Evolutionary conservation across 2,888 invertebrate genomes (phyloP).

Genomic region (Lochmaea capreae): DNA sequence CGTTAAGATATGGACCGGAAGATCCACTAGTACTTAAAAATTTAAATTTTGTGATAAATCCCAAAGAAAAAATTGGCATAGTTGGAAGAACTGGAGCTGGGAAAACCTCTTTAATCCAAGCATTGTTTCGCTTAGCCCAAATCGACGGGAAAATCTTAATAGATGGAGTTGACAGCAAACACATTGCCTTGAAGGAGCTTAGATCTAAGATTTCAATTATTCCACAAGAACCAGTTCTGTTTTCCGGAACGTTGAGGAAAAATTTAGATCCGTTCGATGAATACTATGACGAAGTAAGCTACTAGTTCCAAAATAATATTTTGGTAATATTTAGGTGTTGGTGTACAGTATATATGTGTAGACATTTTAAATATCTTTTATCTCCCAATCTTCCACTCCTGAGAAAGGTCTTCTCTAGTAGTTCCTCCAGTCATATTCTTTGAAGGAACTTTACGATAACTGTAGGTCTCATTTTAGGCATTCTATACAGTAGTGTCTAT

Average conservation of each 20-base stretch:
- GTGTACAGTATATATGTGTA: no score
- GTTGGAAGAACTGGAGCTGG: conserved; percentile 88
- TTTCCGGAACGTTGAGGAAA: conserved; percentile 86
- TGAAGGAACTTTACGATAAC: no score
- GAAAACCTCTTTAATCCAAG: conserved; percentile 80
- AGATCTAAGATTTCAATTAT: conserved; percentile 84
- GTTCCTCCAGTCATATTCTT: no score
- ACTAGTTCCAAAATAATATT: background rate
- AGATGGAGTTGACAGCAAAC: conserved; percentile 78
- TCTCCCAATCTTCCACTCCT: no score
- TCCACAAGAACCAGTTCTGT: conserved; percentile 86
- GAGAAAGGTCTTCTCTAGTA: no score
- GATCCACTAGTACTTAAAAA: conserved; percentile 81
- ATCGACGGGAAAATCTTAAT: conserved; percentile 82
- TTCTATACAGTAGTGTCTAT: no score
- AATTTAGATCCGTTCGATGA: conserved; percentile 92
- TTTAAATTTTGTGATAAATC: conserved; percentile 74
- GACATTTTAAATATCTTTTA: no score
- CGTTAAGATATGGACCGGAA: conserved; percentile 76
- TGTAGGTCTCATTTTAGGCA: no score
- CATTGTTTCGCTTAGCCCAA: conserved; percentile 83
- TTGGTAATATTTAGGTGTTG: no score
- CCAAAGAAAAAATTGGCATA: conserved; percentile 80
- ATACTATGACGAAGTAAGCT: conserved; percentile 75
- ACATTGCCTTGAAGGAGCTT: conserved; percentile 72